Percentiles rank a stretch among this genome's conserved stretches.
phyloP scores from a whole-genome alignment of 2,113 vertebrate species.

The Enhydra lutris region DNA sequence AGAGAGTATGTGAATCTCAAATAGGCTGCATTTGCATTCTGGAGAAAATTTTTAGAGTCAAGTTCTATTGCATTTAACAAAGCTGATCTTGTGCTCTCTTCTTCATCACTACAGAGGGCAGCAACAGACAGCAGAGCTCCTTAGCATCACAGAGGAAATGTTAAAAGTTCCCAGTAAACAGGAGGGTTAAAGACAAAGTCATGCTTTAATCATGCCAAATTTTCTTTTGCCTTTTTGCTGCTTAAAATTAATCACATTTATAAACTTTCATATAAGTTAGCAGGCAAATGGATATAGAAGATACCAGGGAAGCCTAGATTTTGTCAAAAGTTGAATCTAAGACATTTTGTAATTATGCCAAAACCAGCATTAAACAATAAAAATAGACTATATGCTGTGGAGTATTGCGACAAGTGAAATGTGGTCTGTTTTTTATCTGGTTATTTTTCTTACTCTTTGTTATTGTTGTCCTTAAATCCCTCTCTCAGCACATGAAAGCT shows the following conservation, averaged over 20 bases:
- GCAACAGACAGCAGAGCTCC: conserved; percentile 84
- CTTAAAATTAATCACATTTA: neutral
- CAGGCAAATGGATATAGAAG: neutral
- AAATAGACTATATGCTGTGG: neutral
- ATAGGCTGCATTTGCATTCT: accelerated
- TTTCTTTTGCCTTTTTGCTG: neutral
- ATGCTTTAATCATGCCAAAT: conserved; percentile 45
- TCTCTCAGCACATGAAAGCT: neutral
- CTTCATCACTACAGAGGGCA: conserved; percentile 87
- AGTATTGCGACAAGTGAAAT: accelerated
- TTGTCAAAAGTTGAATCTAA: neutral
- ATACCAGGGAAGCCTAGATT: neutral
- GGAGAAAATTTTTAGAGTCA: conserved; percentile 30
- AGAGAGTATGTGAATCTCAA: neutral
- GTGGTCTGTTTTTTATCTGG: neutral
- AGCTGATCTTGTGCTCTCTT: conserved; percentile 78
- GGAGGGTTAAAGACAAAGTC: conserved; percentile 63
- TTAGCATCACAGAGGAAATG: conserved; percentile 62
- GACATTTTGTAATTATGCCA: neutral
- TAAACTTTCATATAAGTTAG: neutral
- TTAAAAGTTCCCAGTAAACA: conserved; percentile 77
- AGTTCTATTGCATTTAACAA: conserved; percentile 39
- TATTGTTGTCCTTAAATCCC: neutral
- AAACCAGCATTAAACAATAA: neutral
- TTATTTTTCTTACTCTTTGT: neutral